Evolutionary conservation across 1,140 invertebrate species (phyloP).

Genomic region (Sminthurinus signatus): DNA sequence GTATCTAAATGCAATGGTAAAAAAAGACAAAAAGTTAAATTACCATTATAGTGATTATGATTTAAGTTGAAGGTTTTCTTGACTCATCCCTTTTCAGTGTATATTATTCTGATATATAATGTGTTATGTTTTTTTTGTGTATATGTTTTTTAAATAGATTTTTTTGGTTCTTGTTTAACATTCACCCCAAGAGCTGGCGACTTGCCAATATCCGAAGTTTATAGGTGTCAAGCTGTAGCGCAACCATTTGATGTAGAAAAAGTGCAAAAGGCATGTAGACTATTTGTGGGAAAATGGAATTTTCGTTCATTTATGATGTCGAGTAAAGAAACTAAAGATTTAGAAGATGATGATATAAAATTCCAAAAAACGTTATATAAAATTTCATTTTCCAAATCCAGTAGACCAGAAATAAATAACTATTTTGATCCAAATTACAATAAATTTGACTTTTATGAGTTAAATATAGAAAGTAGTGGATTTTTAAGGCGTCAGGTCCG

Average conservation of each 20-base stretch:
- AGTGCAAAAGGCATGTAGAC: slow-evolving; percentile 22
- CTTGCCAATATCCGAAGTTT: slow-evolving; percentile 17
- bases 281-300: slow-evolving; percentile 35
- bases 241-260: slow-evolving; percentile 29
- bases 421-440: slow-evolving; percentile 5
- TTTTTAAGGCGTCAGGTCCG: slow-evolving; percentile 48
- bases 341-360: background rate
- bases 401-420: background rate
- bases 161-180: background rate
- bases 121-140: background rate
- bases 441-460: slow-evolving; percentile 31
- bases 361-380: slow-evolving; percentile 28
- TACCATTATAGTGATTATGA: too few species aligned
- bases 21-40: too few species aligned
- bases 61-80: background rate
- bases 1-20: slow-evolving; percentile 14
- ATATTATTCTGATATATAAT: background rate
- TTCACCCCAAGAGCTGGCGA: background rate
- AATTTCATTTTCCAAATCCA: slow-evolving; percentile 20
- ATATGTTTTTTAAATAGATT: background rate
- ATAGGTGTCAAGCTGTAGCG: slow-evolving; percentile 17
- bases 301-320: slow-evolving; percentile 25
- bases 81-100: background rate
- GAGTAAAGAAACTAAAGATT: slow-evolving; percentile 7
- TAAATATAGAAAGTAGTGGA: slow-evolving; percentile 37